Conservation (phyloP, 2,797 vertebrate genomes). For the Gymnocypris eckloni region DNA sequence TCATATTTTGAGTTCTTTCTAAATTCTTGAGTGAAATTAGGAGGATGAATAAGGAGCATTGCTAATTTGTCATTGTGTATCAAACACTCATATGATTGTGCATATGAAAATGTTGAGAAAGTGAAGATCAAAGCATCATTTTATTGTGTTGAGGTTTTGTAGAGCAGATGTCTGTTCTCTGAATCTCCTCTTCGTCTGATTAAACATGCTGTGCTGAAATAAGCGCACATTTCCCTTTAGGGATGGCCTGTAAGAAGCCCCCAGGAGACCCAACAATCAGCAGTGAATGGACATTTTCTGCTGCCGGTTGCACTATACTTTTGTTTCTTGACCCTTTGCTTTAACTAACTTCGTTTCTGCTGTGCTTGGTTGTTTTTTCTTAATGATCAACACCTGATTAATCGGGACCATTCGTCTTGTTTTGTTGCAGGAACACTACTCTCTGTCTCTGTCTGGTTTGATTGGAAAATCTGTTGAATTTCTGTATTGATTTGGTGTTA, state of each 20-base stretch:
- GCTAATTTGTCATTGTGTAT: not conserved
- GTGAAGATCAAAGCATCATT: not conserved
- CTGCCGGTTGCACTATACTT: constrained; percentile 47
- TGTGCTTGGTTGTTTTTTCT: constrained; percentile 60
- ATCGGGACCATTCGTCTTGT: constrained; percentile 72
- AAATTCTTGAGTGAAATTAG: not conserved
- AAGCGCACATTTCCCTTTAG: constrained; percentile 21
- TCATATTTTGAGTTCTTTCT: not conserved
- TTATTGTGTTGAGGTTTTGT: not conserved
- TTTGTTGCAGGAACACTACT: constrained; percentile 61
- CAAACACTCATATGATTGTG: not conserved
- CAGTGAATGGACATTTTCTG: constrained; percentile 31
- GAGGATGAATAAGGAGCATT: not conserved
- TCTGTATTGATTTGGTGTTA: constrained; percentile 19
- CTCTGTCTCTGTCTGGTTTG: constrained; percentile 54
- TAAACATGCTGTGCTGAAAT: constrained; percentile 1
- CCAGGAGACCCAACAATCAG: constrained; percentile 46
- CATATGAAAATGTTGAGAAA: not conserved
- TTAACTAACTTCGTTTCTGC: constrained; percentile 68
- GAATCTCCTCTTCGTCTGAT: constrained; percentile 15
- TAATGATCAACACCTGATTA: constrained; percentile 65
- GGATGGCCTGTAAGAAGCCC: constrained; percentile 8
- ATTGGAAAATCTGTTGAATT: constrained; percentile 49
- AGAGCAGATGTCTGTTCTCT: not conserved
- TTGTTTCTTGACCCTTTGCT: constrained; percentile 50